Evolutionary conservation across 2,888 invertebrate genomes (phyloP).

Genomic region (Trachelus iudaicus): DNA sequence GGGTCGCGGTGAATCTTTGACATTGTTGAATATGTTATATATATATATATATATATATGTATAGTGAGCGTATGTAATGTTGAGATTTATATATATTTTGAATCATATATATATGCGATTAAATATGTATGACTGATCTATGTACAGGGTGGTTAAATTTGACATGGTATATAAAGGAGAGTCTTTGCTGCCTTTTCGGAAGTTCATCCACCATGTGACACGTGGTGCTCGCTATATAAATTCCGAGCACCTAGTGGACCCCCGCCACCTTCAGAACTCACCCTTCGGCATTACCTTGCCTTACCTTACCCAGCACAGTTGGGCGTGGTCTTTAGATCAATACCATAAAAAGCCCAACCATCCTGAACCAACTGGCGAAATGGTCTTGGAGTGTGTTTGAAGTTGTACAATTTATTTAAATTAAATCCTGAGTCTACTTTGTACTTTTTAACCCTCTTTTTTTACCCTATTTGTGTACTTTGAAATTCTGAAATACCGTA

Average conservation of each 20-base stretch:
- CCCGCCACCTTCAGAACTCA: not conserved
- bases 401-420: not conserved
- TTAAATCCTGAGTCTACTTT: not conserved
- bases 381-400: not conserved
- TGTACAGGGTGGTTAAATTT: not conserved
- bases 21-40: too few relatives aligned
- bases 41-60: too few relatives aligned
- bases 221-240: conserved; percentile 4
- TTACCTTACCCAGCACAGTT: conserved; percentile 28
- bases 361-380: not conserved
- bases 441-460: not conserved
- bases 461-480: not conserved
- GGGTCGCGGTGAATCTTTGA: not conserved
- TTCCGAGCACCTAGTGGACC: conserved; percentile 6
- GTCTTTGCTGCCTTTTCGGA: conserved; percentile 15
- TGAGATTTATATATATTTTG: too few relatives aligned
- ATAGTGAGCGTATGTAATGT: too few relatives aligned
- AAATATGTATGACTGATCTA: too few relatives aligned
- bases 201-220: conserved; percentile 20
- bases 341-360: conserved; percentile 42
- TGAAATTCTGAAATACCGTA: not conserved
- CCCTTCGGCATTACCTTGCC: conserved; percentile 21
- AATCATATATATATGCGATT: too few relatives aligned
- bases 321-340: conserved; percentile 51
- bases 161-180: not conserved